Percentiles rank a stretch among this genome's conserved stretches.
These are phyloP conservation scores for Tiphia femorata DNA, from an alignment of 2,888 invertebrate species.

Conservation along the genomic window DNA sequence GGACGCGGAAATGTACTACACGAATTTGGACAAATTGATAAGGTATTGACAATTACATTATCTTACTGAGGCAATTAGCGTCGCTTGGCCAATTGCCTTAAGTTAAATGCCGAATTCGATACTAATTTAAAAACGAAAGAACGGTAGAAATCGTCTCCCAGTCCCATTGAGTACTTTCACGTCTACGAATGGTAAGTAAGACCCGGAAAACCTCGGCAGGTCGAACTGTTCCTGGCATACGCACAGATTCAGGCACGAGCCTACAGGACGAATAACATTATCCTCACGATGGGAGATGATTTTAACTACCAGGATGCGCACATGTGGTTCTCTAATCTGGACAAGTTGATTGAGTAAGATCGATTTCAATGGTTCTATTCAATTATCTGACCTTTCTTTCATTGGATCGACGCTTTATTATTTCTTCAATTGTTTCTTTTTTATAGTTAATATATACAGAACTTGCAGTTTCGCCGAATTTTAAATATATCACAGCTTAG, in stretches of 20 bases:
- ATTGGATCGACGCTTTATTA: too few species aligned
- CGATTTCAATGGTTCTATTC: too few species aligned
- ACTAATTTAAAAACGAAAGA: background rate
- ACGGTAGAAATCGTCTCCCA: conserved; percentile 9
- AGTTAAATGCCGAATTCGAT: too few species aligned
- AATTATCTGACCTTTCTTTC: too few species aligned
- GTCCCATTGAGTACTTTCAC: too few species aligned
- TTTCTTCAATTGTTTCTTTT: too few species aligned
- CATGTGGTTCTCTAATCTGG: conserved; percentile 88
- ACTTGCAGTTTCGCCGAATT: too few species aligned
- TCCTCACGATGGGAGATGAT: conserved; percentile 94
- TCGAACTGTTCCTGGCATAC: conserved; percentile 73
- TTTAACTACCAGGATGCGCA: conserved; percentile 85
- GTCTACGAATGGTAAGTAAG: conserved; percentile 33
- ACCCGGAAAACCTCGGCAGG: conserved; percentile 65
- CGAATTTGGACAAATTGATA: conserved; percentile 89
- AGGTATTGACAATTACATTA: conserved; percentile 72
- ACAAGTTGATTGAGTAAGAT: conserved; percentile 86
- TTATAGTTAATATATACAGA: too few species aligned
- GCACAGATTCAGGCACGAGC: conserved; percentile 70
- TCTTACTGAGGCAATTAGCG: too few species aligned
- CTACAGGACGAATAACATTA: conserved; percentile 80
- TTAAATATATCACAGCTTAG: too few species aligned
- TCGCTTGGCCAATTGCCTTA: too few species aligned
- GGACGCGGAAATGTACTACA: conserved; percentile 84